Evolutionary conservation across 1,140 invertebrate genomes (phyloP), one percentile per base, ranked within the genome.

Genomic region (Chrysopa pallens): DNA sequence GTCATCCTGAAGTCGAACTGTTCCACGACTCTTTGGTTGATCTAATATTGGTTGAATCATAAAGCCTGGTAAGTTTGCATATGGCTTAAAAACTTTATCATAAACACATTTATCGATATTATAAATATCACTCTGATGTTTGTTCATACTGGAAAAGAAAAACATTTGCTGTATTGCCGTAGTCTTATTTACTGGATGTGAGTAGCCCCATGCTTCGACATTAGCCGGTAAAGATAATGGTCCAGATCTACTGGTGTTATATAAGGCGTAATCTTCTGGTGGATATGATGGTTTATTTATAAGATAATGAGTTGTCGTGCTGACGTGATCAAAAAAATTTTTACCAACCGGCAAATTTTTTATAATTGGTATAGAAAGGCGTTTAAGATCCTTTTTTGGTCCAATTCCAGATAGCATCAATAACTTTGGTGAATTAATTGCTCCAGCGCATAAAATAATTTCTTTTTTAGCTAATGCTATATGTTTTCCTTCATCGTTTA

Each of bases 331-430:
- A 53, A 75, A 68, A 47, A 80, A 55, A 51, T 75, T 77, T 52
- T 75, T 62, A 3, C 77, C 77, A 1, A 78, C 76, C 4, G 62
- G 67, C 12, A 71, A 61, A 50, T 80, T 68, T 37, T 66, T 56
- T 29, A 76, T 57, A 0, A 73, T 61, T 0, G 63, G 48, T 13
- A 81, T 78, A 2, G 70, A n/a, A 68, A 6, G 80, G 48, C 28
- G 72, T 58, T 36, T 70, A 52, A 89, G 61, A 47, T 84, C 72
- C 15, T 73, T 59, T 43, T 54, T 66, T 0, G 79, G 80, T 6
- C 82, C 83, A 28, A 86, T 69, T 14, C 83, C 83, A 1, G 79
- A 84, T 1, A 84, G 50, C 70, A 84, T 75, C 1, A 87, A 55
- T 8, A 87, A 43, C 49, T 80, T 73, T 2, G 80, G 73, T 0